Evolutionary conservation across 2,888 invertebrate species (phyloP).

Genomic region (Ptychoptera albimana): DNA sequence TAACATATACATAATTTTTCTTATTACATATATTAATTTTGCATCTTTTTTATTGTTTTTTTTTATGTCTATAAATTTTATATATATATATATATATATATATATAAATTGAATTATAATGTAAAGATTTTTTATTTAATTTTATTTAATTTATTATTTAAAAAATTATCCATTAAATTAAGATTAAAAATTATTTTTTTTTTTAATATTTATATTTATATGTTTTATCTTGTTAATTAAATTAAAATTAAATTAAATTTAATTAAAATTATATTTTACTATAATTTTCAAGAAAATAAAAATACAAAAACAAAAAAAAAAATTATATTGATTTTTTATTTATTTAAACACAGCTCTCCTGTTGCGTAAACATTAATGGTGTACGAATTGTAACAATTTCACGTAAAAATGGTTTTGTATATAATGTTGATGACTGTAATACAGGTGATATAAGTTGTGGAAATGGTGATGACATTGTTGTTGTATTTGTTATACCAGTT

Average conservation of each 20-base stretch:
- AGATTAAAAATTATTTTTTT: neutral
- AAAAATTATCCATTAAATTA: neutral
- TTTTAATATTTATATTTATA: neutral
- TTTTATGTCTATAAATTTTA: neutral
- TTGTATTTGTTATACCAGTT: conserved; percentile 13
- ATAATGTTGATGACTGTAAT: conserved; percentile 23
- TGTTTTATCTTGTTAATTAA: conserved; percentile 1
- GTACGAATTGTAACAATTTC: conserved; percentile 53
- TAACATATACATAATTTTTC: neutral
- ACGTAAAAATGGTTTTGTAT: conserved; percentile 30
- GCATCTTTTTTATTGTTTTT: neutral
- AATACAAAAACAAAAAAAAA: no score
- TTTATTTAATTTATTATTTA: neutral
- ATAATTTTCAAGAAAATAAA: neutral
- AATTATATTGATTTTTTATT: neutral
- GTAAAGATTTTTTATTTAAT: neutral
- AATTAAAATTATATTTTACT: neutral
- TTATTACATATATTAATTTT: neutral
- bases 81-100: neutral
- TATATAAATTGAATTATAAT: neutral
- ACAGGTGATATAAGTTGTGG: conserved; percentile 32
- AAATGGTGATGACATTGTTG: conserved; percentile 23
- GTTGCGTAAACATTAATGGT: conserved; percentile 47
- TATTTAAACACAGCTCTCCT: conserved; percentile 51
- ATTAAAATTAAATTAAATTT: no score